A percentile compares a stretch with the other conserved stretches of the same genome.
Evolutionary conservation across 2,113 vertebrate genomes (phyloP).

Genomic region (Chinchilla lanigera): DNA sequence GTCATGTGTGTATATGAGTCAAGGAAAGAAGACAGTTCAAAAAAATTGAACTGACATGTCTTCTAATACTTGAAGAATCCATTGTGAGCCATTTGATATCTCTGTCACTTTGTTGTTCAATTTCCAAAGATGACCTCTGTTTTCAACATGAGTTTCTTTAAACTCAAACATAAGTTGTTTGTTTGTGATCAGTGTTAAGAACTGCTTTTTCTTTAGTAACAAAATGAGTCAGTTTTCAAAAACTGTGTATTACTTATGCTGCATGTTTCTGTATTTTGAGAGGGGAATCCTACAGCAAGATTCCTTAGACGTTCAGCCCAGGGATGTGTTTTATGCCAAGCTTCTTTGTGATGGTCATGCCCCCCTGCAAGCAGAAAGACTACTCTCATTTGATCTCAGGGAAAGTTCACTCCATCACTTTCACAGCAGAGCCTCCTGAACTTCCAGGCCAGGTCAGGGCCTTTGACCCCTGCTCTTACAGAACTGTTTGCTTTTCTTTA

Average conservation of each 20-base stretch:
- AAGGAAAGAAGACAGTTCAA: constrained; percentile 52
- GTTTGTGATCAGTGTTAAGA: constrained; percentile 26
- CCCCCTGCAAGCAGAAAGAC: background rate
- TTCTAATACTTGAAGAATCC: constrained; percentile 52
- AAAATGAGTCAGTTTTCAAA: constrained; percentile 2
- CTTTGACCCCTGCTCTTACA: background rate
- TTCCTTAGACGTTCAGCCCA: constrained; percentile 30
- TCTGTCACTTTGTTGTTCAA: constrained; percentile 19
- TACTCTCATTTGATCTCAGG: background rate
- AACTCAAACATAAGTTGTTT: constrained; percentile 20
- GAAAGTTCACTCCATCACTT: background rate
- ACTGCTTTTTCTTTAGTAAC: constrained; percentile 40
- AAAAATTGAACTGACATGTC: constrained; percentile 27
- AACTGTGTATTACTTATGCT: constrained; percentile 38
- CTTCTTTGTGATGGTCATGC: constrained; percentile 27
- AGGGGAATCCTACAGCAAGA: background rate
- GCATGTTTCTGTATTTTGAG: constrained; percentile 57
- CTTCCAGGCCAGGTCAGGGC: background rate
- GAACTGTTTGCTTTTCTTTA: constrained; percentile 36
- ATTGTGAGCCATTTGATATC: constrained; percentile 35
- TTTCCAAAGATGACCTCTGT: constrained; percentile 47
- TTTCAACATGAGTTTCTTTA: constrained; percentile 60
- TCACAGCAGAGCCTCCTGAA: background rate
- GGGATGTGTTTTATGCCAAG: background rate
- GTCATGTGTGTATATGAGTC: background rate